A percentile compares a stretch with the other conserved stretches of the same genome.
phyloP scores from a whole-genome alignment of 2,888 invertebrate genomes.

The Drosophila mimica region DNA sequence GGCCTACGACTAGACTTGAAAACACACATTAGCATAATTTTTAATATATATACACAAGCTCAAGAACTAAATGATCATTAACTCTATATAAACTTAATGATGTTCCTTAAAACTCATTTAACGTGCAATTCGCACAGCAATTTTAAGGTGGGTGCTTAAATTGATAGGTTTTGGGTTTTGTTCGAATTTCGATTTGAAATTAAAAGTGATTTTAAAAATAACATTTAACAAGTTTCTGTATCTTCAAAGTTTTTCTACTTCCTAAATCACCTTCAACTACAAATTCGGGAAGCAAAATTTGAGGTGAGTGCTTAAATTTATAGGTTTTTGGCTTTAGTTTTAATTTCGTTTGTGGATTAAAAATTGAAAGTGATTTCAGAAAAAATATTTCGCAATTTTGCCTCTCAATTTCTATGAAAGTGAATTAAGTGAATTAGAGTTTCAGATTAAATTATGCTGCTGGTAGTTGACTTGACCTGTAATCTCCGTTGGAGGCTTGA shows the following conservation, averaged over 20 bases:
- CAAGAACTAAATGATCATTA: slow-evolving; percentile 25
- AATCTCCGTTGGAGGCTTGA: slow-evolving; percentile 51
- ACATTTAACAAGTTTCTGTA: not conserved
- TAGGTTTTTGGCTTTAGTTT: not conserved
- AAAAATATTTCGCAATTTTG: not conserved
- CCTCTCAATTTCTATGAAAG: not conserved
- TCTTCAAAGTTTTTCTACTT: not conserved
- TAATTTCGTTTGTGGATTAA: not conserved
- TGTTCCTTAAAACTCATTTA: slow-evolving; percentile 12
- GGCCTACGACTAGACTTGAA: slow-evolving; percentile 53
- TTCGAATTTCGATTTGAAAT: not conserved
- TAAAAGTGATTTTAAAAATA: not conserved
- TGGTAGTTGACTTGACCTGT: slow-evolving; percentile 55
- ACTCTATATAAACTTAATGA: slow-evolving; percentile 9
- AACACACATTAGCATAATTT: slow-evolving; percentile 39
- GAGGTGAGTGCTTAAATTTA: not conserved
- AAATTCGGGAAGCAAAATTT: not conserved
- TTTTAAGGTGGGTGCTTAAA: slow-evolving; percentile 1
- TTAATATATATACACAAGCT: slow-evolving; percentile 37
- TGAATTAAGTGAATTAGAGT: not conserved
- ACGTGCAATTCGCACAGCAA: slow-evolving; percentile 3
- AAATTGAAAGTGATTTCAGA: not conserved
- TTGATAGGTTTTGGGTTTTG: slow-evolving; percentile 3
- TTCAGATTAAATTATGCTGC: slow-evolving; percentile 19
- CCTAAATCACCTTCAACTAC: not conserved